Conservation (phyloP, 2,888 invertebrate species). For the Apotomis betuletana region DNA sequence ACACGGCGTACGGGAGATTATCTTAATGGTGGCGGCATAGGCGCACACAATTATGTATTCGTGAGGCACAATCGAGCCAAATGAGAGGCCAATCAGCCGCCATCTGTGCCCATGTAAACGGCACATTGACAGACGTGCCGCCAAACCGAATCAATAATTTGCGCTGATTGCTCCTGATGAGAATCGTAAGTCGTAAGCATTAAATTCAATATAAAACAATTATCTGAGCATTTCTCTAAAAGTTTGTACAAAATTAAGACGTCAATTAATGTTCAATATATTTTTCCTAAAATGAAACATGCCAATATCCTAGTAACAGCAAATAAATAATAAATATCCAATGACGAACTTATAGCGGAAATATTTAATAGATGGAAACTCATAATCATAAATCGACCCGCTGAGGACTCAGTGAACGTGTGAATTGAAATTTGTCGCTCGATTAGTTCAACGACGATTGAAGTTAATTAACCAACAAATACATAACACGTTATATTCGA, state of each 20-base stretch:
- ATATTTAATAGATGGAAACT: not conserved
- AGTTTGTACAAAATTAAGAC: too few species aligned
- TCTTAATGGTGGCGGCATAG: slow-evolving; percentile 71
- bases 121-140: slow-evolving; percentile 66
- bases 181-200: slow-evolving; percentile 20
- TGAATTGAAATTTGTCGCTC: not conserved
- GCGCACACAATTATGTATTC: slow-evolving; percentile 77
- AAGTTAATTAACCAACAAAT: not conserved
- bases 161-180: slow-evolving; percentile 45
- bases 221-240: too few species aligned
- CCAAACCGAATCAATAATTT: slow-evolving; percentile 68
- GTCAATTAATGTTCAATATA: too few species aligned
- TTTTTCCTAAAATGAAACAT: too few species aligned
- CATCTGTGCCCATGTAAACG: slow-evolving; percentile 59
- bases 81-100: slow-evolving; percentile 79
- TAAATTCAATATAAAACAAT: not conserved
- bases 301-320: too few species aligned
- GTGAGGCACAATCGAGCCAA: slow-evolving; percentile 75
- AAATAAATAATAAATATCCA: too few species aligned
- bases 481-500: not conserved
- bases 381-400: not conserved
- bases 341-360: not conserved
- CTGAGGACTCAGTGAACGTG: not conserved
- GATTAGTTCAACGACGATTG: not conserved
- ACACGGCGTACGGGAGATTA: slow-evolving; percentile 63